Evolutionary conservation across 2,888 invertebrate species (phyloP), one percentile per base, ranked within the genome.

Genomic region (Agriopis marginaria): DNA sequence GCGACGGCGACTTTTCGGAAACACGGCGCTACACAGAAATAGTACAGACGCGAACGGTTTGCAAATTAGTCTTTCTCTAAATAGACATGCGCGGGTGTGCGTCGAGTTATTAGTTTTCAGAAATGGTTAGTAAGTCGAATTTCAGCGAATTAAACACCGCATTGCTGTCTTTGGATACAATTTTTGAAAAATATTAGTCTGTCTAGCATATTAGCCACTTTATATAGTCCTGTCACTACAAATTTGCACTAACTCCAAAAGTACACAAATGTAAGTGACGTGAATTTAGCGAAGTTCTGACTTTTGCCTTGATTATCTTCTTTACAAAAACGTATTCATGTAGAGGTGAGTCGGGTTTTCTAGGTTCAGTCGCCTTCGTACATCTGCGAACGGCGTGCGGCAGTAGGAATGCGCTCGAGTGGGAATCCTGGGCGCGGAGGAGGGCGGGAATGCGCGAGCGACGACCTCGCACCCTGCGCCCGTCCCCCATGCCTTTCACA

Each of bases 381-480:
- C 76, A 77, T 79, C 79, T 79, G 82, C 77, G 77, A 63, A 61
- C 66, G 71, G 55, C 50, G 61, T 42, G 42, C 61, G 61, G 44
- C 62, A 44, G 53, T 32, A 62, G 62, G 62, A 62, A 62, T 62
- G 62, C 62, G 62, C 62, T 62, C 62, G 62, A 62, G 62, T 62
- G 62, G 53, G 62, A 62, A 62, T 62, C 62, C 62, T 62, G 53
- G 78, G 32, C 14, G 63, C 80, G 79, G 79, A 84, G 83, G 82
- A 83, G 82, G 79, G 79, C 80, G 79, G 77, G 78, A 77, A 83
- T 82, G 83, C 83, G 85, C 82, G 89, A 85, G 81, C 89, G 87
- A 86, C 88, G 88, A 89, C 89, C 89, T 82, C 88, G 82, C 79
- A 82, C 83, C 79, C 81, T 79, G 76, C 82, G 78, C 79, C 75